Evolutionary conservation across 2,797 vertebrate species (phyloP).

Genomic region (Argentina silus): DNA sequence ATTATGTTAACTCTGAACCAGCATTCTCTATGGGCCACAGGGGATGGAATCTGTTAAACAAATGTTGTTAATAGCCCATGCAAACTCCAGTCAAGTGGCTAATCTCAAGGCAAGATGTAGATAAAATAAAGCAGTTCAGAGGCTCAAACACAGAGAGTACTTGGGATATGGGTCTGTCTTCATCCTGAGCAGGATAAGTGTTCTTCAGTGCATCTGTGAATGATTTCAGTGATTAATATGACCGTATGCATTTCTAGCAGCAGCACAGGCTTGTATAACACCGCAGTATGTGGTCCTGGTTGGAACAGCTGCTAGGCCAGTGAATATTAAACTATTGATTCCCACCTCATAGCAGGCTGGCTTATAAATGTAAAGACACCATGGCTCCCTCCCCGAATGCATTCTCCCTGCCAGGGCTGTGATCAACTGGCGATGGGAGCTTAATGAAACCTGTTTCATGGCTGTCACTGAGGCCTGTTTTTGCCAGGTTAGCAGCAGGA

Average conservation of each 20-base stretch:
- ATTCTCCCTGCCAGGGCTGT: constrained; percentile 60
- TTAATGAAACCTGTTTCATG: constrained; percentile 73
- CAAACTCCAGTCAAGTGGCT: constrained; percentile 57
- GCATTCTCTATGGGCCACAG: constrained; percentile 47
- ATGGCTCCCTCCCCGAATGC: constrained; percentile 34
- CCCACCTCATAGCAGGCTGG: constrained; percentile 52
- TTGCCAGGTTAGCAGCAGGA: constrained; percentile 70
- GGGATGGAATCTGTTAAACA: constrained; percentile 50
- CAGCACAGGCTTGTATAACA: constrained; percentile 59
- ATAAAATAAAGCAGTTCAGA: neutral
- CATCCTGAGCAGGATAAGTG: constrained; percentile 59
- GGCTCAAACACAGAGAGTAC: neutral
- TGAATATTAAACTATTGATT: constrained; percentile 72
- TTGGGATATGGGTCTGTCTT: constrained; percentile 27
- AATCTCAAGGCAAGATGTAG: constrained; percentile 66
- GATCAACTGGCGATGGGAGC: constrained; percentile 60
- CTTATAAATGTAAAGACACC: constrained; percentile 59
- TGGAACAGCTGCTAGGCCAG: constrained; percentile 40
- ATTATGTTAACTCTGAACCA: constrained; percentile 48
- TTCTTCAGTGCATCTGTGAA: constrained; percentile 51
- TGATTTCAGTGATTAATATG: constrained; percentile 62
- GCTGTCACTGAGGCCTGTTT: constrained; percentile 61
- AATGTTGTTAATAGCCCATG: constrained; percentile 50
- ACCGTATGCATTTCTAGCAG: constrained; percentile 51
- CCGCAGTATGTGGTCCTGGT: constrained; percentile 53